These are phyloP conservation scores for Chrysodeixis includens DNA, from an alignment of 2,888 invertebrate genomes.

Conservation along the genomic window DNA sequence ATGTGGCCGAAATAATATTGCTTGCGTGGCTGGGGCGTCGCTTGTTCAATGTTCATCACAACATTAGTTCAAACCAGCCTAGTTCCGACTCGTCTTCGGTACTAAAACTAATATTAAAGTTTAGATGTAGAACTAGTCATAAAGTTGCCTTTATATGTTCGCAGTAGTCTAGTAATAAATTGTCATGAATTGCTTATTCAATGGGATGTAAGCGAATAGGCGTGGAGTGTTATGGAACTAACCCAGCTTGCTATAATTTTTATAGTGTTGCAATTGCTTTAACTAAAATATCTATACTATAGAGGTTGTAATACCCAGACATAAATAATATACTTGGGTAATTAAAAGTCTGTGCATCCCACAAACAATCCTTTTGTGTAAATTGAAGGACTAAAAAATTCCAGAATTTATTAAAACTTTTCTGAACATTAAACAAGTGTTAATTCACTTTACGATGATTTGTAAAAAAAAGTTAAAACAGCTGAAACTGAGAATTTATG, in stretches of 20 bases:
- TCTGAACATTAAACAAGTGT: too few relatives aligned
- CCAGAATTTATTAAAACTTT: too few relatives aligned
- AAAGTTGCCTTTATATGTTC: slow-evolving; percentile 16
- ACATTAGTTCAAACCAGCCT: slow-evolving; percentile 3
- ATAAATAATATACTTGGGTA: too few relatives aligned
- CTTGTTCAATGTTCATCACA: not conserved
- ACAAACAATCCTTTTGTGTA: too few relatives aligned
- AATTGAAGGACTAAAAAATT: too few relatives aligned
- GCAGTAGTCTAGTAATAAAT: slow-evolving; percentile 23
- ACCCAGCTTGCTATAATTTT: slow-evolving; percentile 27
- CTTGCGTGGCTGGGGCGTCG: not conserved
- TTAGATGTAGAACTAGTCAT: slow-evolving; percentile 8
- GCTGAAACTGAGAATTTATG: not conserved
- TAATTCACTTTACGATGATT: not conserved
- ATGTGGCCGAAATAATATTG: slow-evolving; percentile 24
- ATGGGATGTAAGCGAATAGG: slow-evolving; percentile 10
- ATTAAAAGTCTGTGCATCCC: too few relatives aligned
- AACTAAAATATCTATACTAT: too few relatives aligned
- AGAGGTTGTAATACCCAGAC: too few relatives aligned
- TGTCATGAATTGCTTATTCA: slow-evolving; percentile 21
- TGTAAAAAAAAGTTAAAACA: not conserved
- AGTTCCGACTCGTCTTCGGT: not conserved
- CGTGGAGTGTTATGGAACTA: slow-evolving; percentile 15
- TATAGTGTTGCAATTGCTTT: slow-evolving; percentile 13
- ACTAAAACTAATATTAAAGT: slow-evolving; percentile 1